These are phyloP conservation scores for Ischnura elegans DNA, from an alignment of 2,888 invertebrate genomes.

Conservation along the genomic window DNA sequence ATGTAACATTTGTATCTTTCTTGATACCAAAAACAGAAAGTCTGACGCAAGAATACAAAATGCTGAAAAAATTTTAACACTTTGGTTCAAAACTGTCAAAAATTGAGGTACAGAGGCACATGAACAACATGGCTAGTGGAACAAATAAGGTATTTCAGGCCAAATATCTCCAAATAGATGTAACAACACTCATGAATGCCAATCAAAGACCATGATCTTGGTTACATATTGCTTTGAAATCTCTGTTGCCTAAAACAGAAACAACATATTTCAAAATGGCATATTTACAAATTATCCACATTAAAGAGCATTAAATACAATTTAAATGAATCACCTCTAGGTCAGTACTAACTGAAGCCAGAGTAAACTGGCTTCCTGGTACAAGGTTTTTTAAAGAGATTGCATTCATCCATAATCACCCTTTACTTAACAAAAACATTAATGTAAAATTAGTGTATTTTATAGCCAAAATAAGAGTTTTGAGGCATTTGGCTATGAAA, in stretches of 20 bases:
- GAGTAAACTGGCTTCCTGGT: neutral
- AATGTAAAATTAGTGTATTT: neutral
- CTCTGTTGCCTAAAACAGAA: neutral
- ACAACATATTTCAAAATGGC: neutral
- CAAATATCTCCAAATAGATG: neutral
- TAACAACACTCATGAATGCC: neutral
- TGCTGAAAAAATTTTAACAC: neutral
- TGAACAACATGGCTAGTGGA: neutral
- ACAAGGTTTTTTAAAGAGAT: neutral
- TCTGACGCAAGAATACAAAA: conserved; percentile 1
- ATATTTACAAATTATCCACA: neutral
- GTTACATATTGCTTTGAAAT: neutral
- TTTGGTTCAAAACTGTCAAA: neutral
- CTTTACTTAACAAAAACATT: neutral
- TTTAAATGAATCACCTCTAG: neutral
- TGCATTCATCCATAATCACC: neutral
- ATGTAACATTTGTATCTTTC: neutral
- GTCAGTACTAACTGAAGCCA: neutral
- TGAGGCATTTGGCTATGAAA: neutral
- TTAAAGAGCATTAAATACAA: neutral
- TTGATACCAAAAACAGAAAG: neutral
- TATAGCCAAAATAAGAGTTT: neutral
- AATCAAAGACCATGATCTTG: neutral
- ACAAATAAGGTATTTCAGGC: neutral
- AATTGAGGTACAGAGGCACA: neutral